Evolutionary conservation across 1,140 invertebrate species (phyloP), one percentile per base, ranked within the genome.

Genomic region (Drosophila varians): DNA sequence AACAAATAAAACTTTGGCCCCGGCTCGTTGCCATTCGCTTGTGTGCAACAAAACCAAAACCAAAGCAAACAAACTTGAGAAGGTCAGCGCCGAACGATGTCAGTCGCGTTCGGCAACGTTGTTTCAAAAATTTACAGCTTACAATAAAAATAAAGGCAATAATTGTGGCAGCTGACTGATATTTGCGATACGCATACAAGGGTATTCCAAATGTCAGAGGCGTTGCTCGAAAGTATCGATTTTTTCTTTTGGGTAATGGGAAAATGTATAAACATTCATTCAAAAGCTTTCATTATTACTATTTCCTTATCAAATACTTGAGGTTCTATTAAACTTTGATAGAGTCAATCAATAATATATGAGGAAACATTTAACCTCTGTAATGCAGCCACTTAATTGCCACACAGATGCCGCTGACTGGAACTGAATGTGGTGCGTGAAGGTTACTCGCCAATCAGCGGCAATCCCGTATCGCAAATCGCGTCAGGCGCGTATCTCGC

Each of bases 1-100:
- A 79, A 74, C 72, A 79, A 75, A 86, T 78, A 57, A 83, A 83
- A 75, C 80, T 75, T 86, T 83, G 72, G 77, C 60, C 71, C 60
- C 49, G 66, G 56, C 43, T 69, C 57, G 40, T 19, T 64, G 52
- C 55, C 42, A 45, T 66, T 61, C 62, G 7, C 49, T 52, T 1
- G 31, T 28, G 34, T 52, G 31, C 53, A 21, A 25, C 52, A 66
- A 64, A 23, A 34, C 9, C 26, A 46, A 53, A 42, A 55, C 6
- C 56, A 36, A 25, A 43, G 43, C 62, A 74, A 78, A 84, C 71
- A 76, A 69, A 80, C 76, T 84, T 86, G 80, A 80, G 80, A 84
- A 84, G 79, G 79, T 84, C 79, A 84, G 66, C 75, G 73, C n/a
- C 52, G 57, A 58, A 49, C 65, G 65, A 40, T 49, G 74, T 60